Evolutionary conservation across 2,888 invertebrate genomes (phyloP).

Genomic region (Tetanocera ferruginea): DNA sequence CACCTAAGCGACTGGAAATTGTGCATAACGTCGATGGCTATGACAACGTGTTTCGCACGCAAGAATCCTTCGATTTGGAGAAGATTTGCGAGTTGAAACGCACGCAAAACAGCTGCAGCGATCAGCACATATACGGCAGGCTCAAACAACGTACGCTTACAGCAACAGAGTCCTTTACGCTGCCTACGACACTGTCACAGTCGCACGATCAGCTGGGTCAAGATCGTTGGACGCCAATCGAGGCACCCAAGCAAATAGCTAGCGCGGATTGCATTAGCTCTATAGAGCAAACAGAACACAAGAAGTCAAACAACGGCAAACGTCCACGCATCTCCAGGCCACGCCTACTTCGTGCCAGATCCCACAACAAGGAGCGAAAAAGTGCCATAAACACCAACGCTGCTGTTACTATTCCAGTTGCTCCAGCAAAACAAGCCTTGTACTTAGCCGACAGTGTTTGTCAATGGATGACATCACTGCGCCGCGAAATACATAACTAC

Average conservation of each 20-base stretch:
- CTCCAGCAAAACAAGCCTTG: conserved; percentile 41
- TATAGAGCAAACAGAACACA: neutral
- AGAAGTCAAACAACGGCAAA: neutral
- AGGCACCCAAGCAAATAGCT: conserved; percentile 5
- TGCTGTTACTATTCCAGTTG: neutral
- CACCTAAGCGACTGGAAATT: conserved; percentile 57
- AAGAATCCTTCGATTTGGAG: conserved; percentile 66
- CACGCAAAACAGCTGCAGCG: conserved; percentile 60
- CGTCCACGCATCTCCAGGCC: conserved; percentile 53
- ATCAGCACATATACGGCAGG: conserved; percentile 67
- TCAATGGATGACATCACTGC: conserved; percentile 66
- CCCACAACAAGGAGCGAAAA: neutral
- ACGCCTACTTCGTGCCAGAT: conserved; percentile 45
- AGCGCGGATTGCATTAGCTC: conserved; percentile 42
- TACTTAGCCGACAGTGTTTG: conserved; percentile 63
- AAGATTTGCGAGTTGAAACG: conserved; percentile 65
- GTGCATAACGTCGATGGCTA: conserved; percentile 66
- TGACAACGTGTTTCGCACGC: conserved; percentile 65
- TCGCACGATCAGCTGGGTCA: conserved; percentile 26
- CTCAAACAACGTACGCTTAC: conserved; percentile 44
- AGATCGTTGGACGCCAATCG: neutral
- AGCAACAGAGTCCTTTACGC: neutral
- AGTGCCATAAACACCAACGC: neutral
- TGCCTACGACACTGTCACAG: conserved; percentile 24
- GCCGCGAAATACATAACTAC: conserved; percentile 63